Conservation (phyloP, 2,888 invertebrate species). For the Drymonia ruficornis region DNA sequence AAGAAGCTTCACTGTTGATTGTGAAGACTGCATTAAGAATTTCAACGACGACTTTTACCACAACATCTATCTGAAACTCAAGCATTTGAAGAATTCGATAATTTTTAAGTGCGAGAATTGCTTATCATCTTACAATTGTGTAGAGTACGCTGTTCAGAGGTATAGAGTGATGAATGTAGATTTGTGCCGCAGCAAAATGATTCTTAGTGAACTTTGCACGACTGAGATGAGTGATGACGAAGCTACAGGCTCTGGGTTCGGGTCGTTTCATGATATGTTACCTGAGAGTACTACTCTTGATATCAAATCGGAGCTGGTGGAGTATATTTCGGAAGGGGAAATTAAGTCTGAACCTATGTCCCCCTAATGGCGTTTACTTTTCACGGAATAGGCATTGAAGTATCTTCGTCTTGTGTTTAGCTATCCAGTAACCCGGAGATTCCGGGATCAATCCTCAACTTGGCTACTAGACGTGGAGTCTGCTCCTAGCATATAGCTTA, state of each 20-base stretch:
- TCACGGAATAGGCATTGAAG: no score
- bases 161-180: constrained; percentile 49
- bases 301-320: constrained; percentile 39
- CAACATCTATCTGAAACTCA: constrained; percentile 50
- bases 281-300: constrained; percentile 60
- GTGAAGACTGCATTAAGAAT: constrained; percentile 61
- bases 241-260: constrained; percentile 39
- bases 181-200: constrained; percentile 51
- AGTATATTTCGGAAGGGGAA: constrained; percentile 18
- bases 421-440: no score
- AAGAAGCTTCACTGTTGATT: constrained; percentile 52
- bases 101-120: constrained; percentile 64
- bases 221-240: constrained; percentile 71
- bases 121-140: constrained; percentile 44
- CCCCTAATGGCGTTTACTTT: constrained; percentile 18
- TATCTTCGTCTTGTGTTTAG: no score
- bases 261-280: constrained; percentile 46
- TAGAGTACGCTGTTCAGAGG: constrained; percentile 63
- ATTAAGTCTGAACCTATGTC: constrained; percentile 52
- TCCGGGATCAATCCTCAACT: no score
- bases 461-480: no score
- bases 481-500: no score
- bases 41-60: constrained; percentile 56
- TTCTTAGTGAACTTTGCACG: constrained; percentile 70
- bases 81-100: constrained; percentile 49